Conservation (phyloP, 2,113 vertebrate genomes). For the Cochlearius cochlearius region DNA sequence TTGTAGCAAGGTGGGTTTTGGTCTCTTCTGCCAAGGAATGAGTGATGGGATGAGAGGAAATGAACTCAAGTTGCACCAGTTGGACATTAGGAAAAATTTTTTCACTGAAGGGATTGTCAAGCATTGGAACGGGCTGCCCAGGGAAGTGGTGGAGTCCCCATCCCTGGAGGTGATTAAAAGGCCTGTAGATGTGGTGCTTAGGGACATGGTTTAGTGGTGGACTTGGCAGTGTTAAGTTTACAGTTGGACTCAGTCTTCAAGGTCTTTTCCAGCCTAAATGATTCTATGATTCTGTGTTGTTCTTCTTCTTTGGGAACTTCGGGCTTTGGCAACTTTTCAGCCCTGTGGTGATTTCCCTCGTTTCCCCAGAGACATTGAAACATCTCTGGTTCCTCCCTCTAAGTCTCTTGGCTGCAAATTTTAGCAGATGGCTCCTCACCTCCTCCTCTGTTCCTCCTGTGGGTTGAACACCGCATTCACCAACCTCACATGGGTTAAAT, state of each 20-base stretch:
- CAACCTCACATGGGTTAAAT: not conserved
- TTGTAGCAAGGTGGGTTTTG: too few species aligned
- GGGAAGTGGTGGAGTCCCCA: not conserved
- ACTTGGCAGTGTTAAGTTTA: not conserved
- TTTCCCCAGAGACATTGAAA: not conserved
- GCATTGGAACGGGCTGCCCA: not conserved
- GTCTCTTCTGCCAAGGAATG: too few species aligned
- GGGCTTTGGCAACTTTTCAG: not conserved
- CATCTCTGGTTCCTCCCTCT: not conserved
- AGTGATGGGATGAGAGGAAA: too few species aligned
- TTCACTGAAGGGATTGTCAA: not conserved
- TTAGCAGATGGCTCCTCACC: not conserved
- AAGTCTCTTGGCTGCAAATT: not conserved
- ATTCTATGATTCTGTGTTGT: not conserved
- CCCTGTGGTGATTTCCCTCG: not conserved
- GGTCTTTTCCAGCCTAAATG: not conserved
- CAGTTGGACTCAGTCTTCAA: not conserved
- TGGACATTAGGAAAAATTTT: too few species aligned
- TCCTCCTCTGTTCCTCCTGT: constrained; percentile 2
- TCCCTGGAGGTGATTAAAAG: not conserved
- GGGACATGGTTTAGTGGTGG: not conserved
- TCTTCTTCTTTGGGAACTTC: not conserved
- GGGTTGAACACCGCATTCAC: not conserved
- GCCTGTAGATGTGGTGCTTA: not conserved
- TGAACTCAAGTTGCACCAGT: too few species aligned